Evolutionary conservation across 2,113 vertebrate species (phyloP).

Genomic region (Daboia siamensis): DNA sequence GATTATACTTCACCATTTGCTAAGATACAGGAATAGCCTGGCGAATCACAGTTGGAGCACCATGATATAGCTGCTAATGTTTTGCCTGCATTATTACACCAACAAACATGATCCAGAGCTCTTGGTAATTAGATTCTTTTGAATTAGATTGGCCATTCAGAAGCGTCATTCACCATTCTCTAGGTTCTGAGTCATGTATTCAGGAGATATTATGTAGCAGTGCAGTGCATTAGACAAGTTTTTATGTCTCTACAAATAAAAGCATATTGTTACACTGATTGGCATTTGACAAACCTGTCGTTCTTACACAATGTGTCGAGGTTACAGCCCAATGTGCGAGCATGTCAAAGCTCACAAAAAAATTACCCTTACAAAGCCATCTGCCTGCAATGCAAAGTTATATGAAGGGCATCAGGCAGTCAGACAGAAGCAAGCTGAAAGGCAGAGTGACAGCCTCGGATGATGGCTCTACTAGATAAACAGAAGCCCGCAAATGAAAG

Average conservation of each 20-base stretch:
- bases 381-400: slow-evolving; percentile 97
- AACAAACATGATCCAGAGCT: slow-evolving; percentile 85
- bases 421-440: slow-evolving; percentile 97
- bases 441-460: slow-evolving; percentile 99
- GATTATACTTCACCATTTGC: slow-evolving; percentile 84
- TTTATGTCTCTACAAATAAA: slow-evolving; percentile 88
- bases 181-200: slow-evolving; percentile 83
- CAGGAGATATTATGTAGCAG: slow-evolving; percentile 85
- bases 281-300: slow-evolving; percentile 89
- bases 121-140: slow-evolving; percentile 87
- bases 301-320: slow-evolving; percentile 85
- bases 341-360: slow-evolving; percentile 87
- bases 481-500: slow-evolving; percentile 99
- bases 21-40: slow-evolving; percentile 81
- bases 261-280: slow-evolving; percentile 89
- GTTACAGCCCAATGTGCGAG: slow-evolving; percentile 85
- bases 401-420: slow-evolving; percentile 99
- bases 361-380: slow-evolving; percentile 89
- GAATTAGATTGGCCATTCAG: slow-evolving; percentile 86
- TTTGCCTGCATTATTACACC: slow-evolving; percentile 85
- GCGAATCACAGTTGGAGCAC: slow-evolving; percentile 84
- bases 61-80: slow-evolving; percentile 86
- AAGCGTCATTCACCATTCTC: slow-evolving; percentile 80
- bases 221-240: slow-evolving; percentile 85
- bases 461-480: slow-evolving; percentile 99